Evolutionary conservation across 2,797 vertebrate species (phyloP).

Genomic region (Anguilla obscura): DNA sequence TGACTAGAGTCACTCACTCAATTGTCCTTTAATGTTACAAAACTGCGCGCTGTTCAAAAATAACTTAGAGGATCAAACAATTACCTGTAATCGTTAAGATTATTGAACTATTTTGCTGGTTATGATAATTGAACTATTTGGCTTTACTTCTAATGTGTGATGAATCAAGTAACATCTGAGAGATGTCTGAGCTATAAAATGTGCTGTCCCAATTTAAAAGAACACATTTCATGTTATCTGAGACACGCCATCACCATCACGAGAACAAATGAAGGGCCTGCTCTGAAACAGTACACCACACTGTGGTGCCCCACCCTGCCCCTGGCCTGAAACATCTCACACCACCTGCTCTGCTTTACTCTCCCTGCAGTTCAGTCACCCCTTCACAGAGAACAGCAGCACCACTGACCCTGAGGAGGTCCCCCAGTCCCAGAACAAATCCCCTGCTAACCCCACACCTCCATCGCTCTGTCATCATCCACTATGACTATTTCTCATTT

Average conservation of each 20-base stretch:
- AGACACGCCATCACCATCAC: not conserved
- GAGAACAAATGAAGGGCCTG: not conserved
- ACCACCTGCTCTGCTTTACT: not conserved
- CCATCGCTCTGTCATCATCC: not conserved
- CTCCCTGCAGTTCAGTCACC: not conserved
- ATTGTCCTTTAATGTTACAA: not conserved
- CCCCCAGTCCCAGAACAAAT: not conserved
- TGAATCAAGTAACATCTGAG: not conserved
- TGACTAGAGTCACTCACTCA: not conserved
- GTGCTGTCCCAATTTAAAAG: not conserved
- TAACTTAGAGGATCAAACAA: not conserved
- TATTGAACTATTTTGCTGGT: not conserved
- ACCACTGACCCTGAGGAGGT: not conserved
- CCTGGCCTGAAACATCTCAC: conserved; percentile 5
- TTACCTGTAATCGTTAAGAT: not conserved
- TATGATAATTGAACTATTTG: not conserved
- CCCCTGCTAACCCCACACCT: not conserved
- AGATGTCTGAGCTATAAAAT: not conserved
- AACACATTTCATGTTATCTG: not conserved
- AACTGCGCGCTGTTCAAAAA: not conserved
- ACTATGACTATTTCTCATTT: too few relatives aligned
- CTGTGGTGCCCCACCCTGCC: not conserved
- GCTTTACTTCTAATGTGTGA: not conserved
- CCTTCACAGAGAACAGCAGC: not conserved
- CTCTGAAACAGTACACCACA: conserved; percentile 11